phyloP scores from a whole-genome alignment of 2,113 vertebrate genomes.

The Anguilla japonica region DNA sequence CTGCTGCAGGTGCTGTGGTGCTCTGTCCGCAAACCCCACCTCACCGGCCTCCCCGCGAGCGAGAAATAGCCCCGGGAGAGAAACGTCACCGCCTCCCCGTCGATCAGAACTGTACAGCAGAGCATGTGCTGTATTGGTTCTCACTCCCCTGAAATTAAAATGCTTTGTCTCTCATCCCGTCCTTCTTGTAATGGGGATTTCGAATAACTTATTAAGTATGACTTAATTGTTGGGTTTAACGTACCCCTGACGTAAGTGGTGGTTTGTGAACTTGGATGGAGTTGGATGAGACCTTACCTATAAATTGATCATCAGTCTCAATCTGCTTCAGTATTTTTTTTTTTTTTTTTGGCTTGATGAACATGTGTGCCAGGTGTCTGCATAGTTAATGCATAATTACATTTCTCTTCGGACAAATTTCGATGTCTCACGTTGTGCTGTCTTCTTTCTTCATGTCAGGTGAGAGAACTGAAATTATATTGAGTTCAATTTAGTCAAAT shows the following conservation, averaged over 20 bases:
- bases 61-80: constrained; percentile 41
- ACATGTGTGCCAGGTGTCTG: no score
- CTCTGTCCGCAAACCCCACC: constrained; percentile 58
- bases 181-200: neutral
- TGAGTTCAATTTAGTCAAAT: neutral
- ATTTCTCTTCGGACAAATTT: no score
- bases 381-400: no score
- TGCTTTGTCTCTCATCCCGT: neutral
- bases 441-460: no score
- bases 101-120: neutral
- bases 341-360: no score
- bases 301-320: no score
- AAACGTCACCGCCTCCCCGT: neutral
- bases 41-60: constrained; percentile 42
- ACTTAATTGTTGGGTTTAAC: neutral
- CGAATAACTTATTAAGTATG: neutral
- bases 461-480: no score
- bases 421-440: no score
- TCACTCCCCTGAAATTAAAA: neutral
- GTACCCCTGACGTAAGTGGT: neutral
- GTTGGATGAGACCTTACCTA: no score
- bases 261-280: no score
- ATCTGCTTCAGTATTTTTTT: no score
- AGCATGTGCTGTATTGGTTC: neutral
- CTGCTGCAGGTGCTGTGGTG: constrained; percentile 51